Conservation (phyloP, 2,113 vertebrate genomes). For the Orycteropus afer region DNA sequence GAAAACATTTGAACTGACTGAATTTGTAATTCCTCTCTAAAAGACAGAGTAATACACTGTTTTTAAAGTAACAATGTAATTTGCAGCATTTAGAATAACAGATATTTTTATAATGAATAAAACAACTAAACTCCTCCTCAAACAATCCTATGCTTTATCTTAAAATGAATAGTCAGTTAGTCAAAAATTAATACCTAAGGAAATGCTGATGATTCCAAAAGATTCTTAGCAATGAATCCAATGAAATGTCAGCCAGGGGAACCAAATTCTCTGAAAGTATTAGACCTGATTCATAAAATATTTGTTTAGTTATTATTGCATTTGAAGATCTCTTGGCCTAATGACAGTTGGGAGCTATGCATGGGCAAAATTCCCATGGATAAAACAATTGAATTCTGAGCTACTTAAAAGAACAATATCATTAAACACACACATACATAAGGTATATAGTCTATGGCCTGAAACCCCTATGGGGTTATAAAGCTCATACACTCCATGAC, state of each 20-base stretch:
- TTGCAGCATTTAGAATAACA: not conserved
- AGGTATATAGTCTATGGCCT: not conserved
- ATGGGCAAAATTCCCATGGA: not conserved
- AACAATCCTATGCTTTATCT: slow-evolving; percentile 1
- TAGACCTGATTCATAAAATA: not conserved
- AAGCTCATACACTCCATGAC: not conserved
- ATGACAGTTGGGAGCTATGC: not conserved
- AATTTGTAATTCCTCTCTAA: not conserved
- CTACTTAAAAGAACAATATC: slow-evolving; percentile 15
- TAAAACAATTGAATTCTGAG: slow-evolving; percentile 31
- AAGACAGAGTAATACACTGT: not conserved
- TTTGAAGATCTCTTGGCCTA: too few species aligned
- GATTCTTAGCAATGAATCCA: not conserved
- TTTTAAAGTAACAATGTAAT: not conserved
- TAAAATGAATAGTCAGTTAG: not conserved
- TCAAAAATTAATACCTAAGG: not conserved
- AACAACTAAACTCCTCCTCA: not conserved
- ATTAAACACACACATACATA: not conserved
- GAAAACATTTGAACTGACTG: not conserved
- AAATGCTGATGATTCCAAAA: not conserved
- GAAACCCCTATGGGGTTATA: not conserved
- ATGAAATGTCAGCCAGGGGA: not conserved
- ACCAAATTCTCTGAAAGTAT: not conserved
- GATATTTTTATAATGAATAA: not conserved
- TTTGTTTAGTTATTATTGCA: too few species aligned